A percentile compares a stretch with the other conserved stretches of the same genome.
phyloP scores from a whole-genome alignment of 1,140 invertebrate genomes.

The Drosophila melanogaster region Release_6_plus_ISO1_MT NT_033779.5:11449001-11449500 shows the following conservation, averaged over 20 bases:
- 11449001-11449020: constrained; percentile 7
- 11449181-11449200: constrained; percentile 36
- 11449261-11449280: constrained; percentile 32
- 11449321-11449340: constrained; percentile 8
- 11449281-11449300: constrained; percentile 33
- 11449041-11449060: constrained; percentile 49
- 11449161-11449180: constrained; percentile 16
- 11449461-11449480: too few relatives aligned
- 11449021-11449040: constrained; percentile 50
- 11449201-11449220: constrained; percentile 56
- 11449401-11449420: too few relatives aligned
- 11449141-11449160: constrained; percentile 1
- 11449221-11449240: constrained; percentile 68
- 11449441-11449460: too few relatives aligned
- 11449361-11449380: too few relatives aligned
- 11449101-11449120: constrained; percentile 23
- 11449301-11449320: constrained; percentile 29
- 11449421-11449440: too few relatives aligned
- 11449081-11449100: constrained; percentile 45
- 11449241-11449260: constrained; percentile 65
- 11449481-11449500: neutral
- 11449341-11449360: neutral
- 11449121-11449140: constrained; percentile 35
- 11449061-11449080: constrained; percentile 31
- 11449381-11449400: too few relatives aligned